phyloP scores from a whole-genome alignment of 2,888 invertebrate genomes.

The Drosophila borborema region DNA sequence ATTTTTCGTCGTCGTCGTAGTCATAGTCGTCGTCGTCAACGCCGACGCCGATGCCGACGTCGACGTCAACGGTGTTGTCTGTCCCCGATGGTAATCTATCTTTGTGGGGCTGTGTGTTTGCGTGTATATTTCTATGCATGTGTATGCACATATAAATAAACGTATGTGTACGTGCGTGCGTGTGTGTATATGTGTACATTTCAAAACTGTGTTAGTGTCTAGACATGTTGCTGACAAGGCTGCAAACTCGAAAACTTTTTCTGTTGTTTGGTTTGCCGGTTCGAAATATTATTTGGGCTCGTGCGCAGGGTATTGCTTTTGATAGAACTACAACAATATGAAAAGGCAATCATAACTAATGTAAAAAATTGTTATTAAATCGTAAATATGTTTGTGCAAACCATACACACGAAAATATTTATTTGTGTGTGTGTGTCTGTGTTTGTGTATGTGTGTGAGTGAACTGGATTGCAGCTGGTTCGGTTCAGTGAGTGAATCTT shows the following conservation, averaged over 20 bases:
- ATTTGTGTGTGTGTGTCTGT: background rate
- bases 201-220: constrained; percentile 69
- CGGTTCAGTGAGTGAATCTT: constrained; percentile 26
- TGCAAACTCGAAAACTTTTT: constrained; percentile 43
- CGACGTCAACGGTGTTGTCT: constrained; percentile 39
- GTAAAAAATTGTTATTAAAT: constrained; percentile 16
- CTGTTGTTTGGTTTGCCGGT: constrained; percentile 55
- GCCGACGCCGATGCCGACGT: constrained; percentile 14
- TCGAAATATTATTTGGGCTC: constrained; percentile 30
- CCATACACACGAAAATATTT: background rate
- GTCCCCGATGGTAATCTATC: constrained; percentile 61
- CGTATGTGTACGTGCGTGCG: constrained; percentile 7
- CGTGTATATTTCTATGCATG: constrained; percentile 21
- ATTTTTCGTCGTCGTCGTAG: constrained; percentile 17
- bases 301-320: constrained; percentile 21
- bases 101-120: constrained; percentile 31
- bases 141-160: constrained; percentile 1
- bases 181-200: constrained; percentile 28
- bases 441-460: background rate
- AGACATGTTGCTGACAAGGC: constrained; percentile 73
- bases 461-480: constrained; percentile 16
- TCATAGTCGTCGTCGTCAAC: constrained; percentile 9
- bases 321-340: constrained; percentile 15
- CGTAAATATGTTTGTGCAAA: background rate
- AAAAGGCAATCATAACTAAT: constrained; percentile 19